phyloP scores from a whole-genome alignment of 2,113 vertebrate genomes.

The Rynchops niger region DNA sequence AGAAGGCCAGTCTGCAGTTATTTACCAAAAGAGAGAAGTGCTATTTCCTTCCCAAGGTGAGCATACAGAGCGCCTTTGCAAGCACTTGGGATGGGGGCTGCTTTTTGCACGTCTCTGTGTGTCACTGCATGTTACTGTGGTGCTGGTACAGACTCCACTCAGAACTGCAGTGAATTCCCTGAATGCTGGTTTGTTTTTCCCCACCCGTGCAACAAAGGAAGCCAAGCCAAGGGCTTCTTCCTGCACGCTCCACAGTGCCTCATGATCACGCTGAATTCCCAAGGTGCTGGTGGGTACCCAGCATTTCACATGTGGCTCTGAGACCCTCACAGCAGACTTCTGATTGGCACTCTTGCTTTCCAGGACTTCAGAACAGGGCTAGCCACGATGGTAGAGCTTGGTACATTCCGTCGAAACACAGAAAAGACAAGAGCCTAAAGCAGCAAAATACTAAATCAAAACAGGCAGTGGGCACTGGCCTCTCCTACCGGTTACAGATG shows the following conservation, averaged over 20 bases:
- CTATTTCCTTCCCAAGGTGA: background rate
- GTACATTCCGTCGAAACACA: background rate
- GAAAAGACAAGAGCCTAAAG: conserved; percentile 33
- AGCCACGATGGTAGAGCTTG: background rate
- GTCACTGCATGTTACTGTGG: background rate
- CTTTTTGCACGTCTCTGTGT: background rate
- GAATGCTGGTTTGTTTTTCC: background rate
- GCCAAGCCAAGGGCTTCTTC: background rate
- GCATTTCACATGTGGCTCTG: background rate
- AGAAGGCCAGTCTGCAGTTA: background rate
- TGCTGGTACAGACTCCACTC: background rate
- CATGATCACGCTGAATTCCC: background rate
- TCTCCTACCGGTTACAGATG: background rate
- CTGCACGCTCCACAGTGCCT: background rate
- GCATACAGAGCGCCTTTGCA: background rate
- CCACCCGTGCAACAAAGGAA: background rate
- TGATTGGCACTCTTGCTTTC: background rate
- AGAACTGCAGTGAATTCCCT: background rate
- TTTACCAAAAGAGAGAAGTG: background rate
- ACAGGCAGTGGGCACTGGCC: background rate
- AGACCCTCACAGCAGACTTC: background rate
- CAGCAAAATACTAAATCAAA: conserved; percentile 30
- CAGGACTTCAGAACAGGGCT: background rate
- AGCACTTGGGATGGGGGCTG: background rate
- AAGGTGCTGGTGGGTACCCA: background rate